phyloP scores from a whole-genome alignment of 2,113 vertebrate genomes.

The Colossoma macropomum region DNA sequence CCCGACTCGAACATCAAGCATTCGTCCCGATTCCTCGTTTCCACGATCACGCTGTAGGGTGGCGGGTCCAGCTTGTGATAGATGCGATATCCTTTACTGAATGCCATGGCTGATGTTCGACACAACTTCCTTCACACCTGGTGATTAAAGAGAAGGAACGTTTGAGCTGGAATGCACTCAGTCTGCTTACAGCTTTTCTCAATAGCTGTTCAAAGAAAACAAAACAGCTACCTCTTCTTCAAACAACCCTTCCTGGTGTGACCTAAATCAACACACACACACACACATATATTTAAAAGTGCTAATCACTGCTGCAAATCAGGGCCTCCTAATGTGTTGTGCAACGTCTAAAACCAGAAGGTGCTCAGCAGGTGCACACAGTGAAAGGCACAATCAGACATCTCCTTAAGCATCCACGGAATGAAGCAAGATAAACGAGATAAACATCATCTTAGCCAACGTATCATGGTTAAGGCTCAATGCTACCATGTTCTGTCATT shows the following conservation, averaged over 20 bases:
- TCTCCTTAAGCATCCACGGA: neutral
- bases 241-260: too few species aligned
- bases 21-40: slow-evolving; percentile 90
- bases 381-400: neutral
- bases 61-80: slow-evolving; percentile 96
- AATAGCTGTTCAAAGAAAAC: too few species aligned
- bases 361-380: neutral
- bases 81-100: slow-evolving; percentile 97
- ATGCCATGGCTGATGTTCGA: slow-evolving; percentile 84
- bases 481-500: neutral
- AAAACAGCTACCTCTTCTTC: too few species aligned
- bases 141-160: slow-evolving; percentile 20
- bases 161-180: neutral
- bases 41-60: slow-evolving; percentile 95
- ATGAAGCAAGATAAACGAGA: neutral
- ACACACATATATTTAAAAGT: too few species aligned
- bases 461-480: neutral
- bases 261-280: too few species aligned
- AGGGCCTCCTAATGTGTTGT: neutral
- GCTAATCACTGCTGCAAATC: too few species aligned
- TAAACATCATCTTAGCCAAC: neutral
- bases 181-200: too few species aligned
- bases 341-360: neutral
- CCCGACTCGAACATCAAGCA: slow-evolving; percentile 97
- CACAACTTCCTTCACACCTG: slow-evolving; percentile 60